phyloP scores from a whole-genome alignment of 2,113 vertebrate genomes.

The Proterorhinus semilunaris region DNA sequence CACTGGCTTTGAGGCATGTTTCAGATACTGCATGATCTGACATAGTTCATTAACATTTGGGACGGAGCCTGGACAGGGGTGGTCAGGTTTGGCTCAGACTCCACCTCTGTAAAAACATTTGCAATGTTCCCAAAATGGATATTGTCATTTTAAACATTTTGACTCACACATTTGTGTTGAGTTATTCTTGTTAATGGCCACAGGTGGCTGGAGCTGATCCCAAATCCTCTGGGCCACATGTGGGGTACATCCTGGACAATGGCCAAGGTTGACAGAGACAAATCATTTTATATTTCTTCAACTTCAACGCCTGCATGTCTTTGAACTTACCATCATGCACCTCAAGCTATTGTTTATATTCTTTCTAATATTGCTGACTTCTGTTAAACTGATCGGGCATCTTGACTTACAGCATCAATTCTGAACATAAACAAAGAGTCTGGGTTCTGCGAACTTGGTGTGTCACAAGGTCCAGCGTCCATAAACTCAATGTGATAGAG shows the following conservation, averaged over 20 bases:
- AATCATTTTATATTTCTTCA: not conserved
- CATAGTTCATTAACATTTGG: conserved; percentile 5
- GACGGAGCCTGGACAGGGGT: conserved; percentile 17
- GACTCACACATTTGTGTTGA: not conserved
- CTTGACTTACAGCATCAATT: too few species aligned
- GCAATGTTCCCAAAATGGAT: not conserved
- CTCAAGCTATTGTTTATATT: not conserved
- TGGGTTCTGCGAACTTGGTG: too few species aligned
- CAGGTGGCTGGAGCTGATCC: not conserved
- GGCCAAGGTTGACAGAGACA: not conserved
- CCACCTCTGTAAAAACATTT: not conserved
- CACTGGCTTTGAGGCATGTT: conserved; percentile 28
- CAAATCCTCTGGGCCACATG: not conserved
- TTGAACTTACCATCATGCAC: not conserved
- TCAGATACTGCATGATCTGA: conserved; percentile 1
- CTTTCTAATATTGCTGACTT: too few species aligned
- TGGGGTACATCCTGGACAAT: not conserved
- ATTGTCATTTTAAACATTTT: not conserved
- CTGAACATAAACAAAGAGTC: too few species aligned
- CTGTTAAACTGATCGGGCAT: too few species aligned
- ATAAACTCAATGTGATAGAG: not conserved
- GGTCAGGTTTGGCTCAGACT: not conserved
- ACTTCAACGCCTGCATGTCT: too few species aligned
- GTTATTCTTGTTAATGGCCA: not conserved
- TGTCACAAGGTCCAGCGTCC: too few species aligned